phyloP scores from a whole-genome alignment of 2,888 invertebrate species.

The Tribolium freemani region DNA sequence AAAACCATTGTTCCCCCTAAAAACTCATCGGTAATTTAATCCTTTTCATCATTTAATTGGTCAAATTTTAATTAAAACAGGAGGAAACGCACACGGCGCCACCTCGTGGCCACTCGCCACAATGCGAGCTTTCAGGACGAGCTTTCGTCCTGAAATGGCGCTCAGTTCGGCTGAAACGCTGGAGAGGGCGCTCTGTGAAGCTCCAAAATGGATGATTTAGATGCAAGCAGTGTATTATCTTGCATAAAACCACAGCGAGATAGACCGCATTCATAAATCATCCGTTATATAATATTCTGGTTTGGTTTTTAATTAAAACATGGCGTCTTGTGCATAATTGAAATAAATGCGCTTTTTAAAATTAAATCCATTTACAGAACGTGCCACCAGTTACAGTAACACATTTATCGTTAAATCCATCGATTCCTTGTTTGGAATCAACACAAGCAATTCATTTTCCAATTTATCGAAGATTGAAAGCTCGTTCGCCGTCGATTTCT shows the following conservation, averaged over 20 bases:
- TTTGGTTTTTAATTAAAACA: constrained; percentile 20
- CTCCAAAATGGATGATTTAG: background rate
- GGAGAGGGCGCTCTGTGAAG: constrained; percentile 2
- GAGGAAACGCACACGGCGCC: background rate
- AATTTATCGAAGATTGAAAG: too few species aligned
- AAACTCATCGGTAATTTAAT: background rate
- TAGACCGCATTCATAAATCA: constrained; percentile 19
- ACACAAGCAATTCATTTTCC: too few species aligned
- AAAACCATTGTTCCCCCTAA: background rate
- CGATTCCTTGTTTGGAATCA: too few species aligned
- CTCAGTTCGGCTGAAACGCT: background rate
- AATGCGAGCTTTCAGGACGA: background rate
- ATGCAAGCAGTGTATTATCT: background rate
- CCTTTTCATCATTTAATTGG: constrained; percentile 1
- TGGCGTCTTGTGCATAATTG: background rate
- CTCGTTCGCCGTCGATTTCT: too few species aligned
- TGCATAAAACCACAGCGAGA: constrained; percentile 8
- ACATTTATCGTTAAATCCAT: too few species aligned
- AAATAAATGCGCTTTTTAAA: background rate
- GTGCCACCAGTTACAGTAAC: too few species aligned
- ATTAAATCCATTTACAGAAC: too few species aligned
- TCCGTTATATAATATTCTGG: background rate
- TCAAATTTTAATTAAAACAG: background rate
- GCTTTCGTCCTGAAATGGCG: background rate
- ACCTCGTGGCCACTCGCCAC: background rate